Percentiles rank a stretch among this genome's conserved stretches.
These are phyloP conservation scores for Rhabdornis inornatus DNA, from an alignment of 2,113 vertebrate species.

Conservation along the genomic window DNA sequence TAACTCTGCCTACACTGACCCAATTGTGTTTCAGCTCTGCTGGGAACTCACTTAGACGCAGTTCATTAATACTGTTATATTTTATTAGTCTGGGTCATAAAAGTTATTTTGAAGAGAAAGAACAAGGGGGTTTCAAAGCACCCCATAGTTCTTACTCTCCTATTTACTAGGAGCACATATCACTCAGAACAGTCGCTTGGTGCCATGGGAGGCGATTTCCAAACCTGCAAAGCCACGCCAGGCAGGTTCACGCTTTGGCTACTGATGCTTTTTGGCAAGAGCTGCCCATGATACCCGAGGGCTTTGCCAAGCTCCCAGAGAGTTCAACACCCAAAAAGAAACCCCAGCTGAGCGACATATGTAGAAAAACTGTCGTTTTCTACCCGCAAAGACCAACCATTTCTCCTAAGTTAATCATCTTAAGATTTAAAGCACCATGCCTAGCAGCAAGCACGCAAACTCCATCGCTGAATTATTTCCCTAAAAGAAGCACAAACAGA, in stretches of 20 bases:
- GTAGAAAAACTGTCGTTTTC: neutral
- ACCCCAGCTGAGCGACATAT: rapidly evolving
- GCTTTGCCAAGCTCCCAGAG: neutral
- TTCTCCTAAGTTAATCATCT: neutral
- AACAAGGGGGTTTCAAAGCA: neutral
- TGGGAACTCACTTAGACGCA: neutral
- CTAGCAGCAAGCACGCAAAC: neutral
- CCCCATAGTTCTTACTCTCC: neutral
- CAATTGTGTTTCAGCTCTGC: neutral
- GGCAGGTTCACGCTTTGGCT: neutral
- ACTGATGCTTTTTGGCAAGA: neutral
- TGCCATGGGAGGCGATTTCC: rapidly evolving
- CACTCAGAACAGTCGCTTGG: rapidly evolving
- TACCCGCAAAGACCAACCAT: neutral
- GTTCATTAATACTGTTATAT: neutral
- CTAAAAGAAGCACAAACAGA: neutral
- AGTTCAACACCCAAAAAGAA: neutral
- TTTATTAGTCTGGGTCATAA: neutral
- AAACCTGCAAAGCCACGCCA: neutral
- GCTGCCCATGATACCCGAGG: rapidly evolving
- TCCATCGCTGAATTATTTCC: neutral
- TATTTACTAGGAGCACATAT: neutral
- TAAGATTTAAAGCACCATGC: neutral
- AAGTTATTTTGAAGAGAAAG: neutral
- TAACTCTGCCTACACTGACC: conserved; percentile 32